Evolutionary conservation across 2,113 vertebrate genomes (phyloP), one percentile per base, ranked within the genome.

Genomic region (Mustela nigripes): DNA sequence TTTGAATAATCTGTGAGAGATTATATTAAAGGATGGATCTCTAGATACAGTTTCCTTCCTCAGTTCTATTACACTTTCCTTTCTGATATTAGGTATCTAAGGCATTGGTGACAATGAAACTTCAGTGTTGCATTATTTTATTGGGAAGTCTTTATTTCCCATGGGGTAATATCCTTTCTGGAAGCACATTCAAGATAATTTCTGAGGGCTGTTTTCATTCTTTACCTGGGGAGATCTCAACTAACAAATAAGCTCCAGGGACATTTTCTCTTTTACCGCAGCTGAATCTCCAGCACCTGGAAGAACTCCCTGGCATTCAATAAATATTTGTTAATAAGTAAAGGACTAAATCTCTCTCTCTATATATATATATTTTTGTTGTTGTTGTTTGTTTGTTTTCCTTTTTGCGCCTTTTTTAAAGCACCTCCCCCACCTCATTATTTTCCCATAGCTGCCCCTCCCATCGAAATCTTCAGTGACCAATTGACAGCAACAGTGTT

Each of bases 81-180:
- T 89, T 87, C 81, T 93, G 79, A 33, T 92, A 80, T 79, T 92
- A 85, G 83, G 76, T 89, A 95, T 86, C 94, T 92, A 71, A 92
- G 86, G 31, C 56, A 84, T 33, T 50, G 5, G 2, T 22, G 39
- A 92, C 67, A 93, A 74, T 53, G 45, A 95, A 71, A 69, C 36
- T 80, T 94, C 21, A 84, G 67, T 39, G 42, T 24, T 86, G 36
- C 11, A 63, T 80, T 91, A 86, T 58, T 94, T 97, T 73, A 73
- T 24, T 50, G 60, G 14, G 24, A 94, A 91, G 14, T 50, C 79
- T 94, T 95, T 95, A 95, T 97, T 97, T 97, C 94, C 67, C 50
- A n/a, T 28, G 48, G 60, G 48, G 2, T 94, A 76, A 84, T 74
- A 50, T 19, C 39, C n/a, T 91, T 96, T 95, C 60, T 45, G 33